Evolutionary conservation across 2,888 invertebrate species (phyloP), one percentile per base, ranked within the genome.

Genomic region (Parnassius glacialis): DNA sequence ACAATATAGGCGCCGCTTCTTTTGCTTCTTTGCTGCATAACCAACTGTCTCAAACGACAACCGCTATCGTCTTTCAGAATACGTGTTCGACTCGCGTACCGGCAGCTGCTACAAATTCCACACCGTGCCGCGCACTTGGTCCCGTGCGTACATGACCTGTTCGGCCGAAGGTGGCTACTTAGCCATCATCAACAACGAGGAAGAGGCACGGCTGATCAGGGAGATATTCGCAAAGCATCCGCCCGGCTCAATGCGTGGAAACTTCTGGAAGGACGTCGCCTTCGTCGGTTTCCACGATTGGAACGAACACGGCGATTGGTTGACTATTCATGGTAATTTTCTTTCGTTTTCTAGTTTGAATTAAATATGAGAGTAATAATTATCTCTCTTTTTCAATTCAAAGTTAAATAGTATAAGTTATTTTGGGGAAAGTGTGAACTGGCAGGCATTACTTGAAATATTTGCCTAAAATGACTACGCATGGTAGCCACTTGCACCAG

Each of bases 101-200:
- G 71, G 71, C 5, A 70, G 64, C 50, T 76, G 76, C 58, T 76
- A 75, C 64, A 75, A 74, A 58, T 71, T 72, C 55, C 74, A 75
- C 59, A 13, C 41, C 2, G 52, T 65, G 10, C 67, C 64, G 0
- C 55, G 60, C 44, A 64, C 61, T 3, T 76, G 74, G 74, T 20
- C 65, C 1, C 60, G 62, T 3, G 74, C 74, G 0, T 68, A 68
- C 58, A 64, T 64, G 65, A 65, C 68, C 7, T 76, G 74, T 57
- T 56, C 64, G 0, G 69, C 71, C 0, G 74, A 75, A 51, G 74
- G 74, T 0, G 74, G 67, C 0, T 61, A 74, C 41, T 67, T 75
- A 10, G 70, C 69, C 47, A 68, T 74, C 60, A 65, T 71, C 62
- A 73, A 76, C 65, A 71, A 67, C 16, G 64, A 64, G 0, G 53